Conservation (phyloP, 2,113 vertebrate species). For the Phoenicopterus ruber region DNA sequence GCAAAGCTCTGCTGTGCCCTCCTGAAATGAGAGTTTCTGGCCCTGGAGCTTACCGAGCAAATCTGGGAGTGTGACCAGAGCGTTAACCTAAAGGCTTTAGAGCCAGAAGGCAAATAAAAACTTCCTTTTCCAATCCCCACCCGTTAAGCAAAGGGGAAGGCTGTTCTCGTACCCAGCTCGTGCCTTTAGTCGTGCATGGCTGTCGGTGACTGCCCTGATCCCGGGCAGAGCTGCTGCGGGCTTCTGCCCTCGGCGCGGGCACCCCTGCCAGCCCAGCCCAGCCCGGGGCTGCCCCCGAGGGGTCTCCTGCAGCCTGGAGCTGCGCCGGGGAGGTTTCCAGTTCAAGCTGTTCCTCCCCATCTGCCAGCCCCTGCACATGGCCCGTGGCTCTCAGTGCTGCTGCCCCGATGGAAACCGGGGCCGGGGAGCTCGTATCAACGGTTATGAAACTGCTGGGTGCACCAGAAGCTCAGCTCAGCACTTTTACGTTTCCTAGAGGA, state of each 20-base stretch:
- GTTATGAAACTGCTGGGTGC: not conserved
- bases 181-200: not conserved
- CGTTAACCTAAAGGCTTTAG: not conserved
- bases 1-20: not conserved
- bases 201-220: not conserved
- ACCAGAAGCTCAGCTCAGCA: constrained; percentile 3
- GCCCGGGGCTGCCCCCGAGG: not conserved
- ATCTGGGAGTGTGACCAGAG: not conserved
- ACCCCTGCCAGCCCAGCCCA: not conserved
- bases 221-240: not conserved
- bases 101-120: not conserved
- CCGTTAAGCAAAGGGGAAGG: not conserved
- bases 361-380: not conserved
- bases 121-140: not conserved
- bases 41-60: not conserved
- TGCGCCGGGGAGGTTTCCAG: no score
- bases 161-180: not conserved
- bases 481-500: not conserved
- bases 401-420: rapidly evolving
- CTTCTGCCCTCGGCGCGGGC: not conserved
- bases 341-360: not conserved
- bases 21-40: not conserved
- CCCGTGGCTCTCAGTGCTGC: not conserved
- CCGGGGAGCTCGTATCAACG: rapidly evolving
- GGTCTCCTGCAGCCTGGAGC: not conserved